Percentiles rank a stretch among this genome's conserved stretches.
Evolutionary conservation across 2,888 invertebrate genomes (phyloP).

Genomic region (Catotricha subobsoleta): DNA sequence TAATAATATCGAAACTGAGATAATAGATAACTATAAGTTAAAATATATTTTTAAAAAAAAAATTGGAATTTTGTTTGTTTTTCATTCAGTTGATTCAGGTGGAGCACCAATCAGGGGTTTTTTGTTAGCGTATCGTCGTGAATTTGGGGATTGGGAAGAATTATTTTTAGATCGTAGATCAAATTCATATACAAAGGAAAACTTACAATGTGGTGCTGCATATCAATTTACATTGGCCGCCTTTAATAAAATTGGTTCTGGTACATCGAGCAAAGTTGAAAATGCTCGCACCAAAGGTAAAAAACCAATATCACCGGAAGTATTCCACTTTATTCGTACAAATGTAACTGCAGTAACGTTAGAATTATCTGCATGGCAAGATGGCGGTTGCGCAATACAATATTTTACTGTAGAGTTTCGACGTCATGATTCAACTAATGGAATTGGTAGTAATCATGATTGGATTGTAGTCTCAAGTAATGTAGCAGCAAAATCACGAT

Average conservation of each 20-base stretch:
- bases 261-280: slow-evolving; percentile 47
- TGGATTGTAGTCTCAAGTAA: slow-evolving; percentile 34
- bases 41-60: background rate
- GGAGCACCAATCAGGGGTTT: slow-evolving; percentile 36
- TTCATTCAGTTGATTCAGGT: slow-evolving; percentile 31
- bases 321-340: slow-evolving; percentile 49
- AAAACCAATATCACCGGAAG: slow-evolving; percentile 48
- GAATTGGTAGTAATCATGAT: slow-evolving; percentile 19
- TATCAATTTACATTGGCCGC: slow-evolving; percentile 60
- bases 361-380: slow-evolving; percentile 61
- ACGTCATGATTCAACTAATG: slow-evolving; percentile 19
- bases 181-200: slow-evolving; percentile 48
- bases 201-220: slow-evolving; percentile 57
- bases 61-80: slow-evolving; percentile 9
- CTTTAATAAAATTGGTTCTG: slow-evolving; percentile 56
- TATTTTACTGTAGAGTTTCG: slow-evolving; percentile 38
- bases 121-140: slow-evolving; percentile 33
- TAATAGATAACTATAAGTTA: background rate
- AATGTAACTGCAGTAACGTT: slow-evolving; percentile 61
- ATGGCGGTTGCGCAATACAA: slow-evolving; percentile 61
- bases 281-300: slow-evolving; percentile 50
- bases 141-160: slow-evolving; percentile 37
- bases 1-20: background rate
- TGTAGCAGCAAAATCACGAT: slow-evolving; percentile 28
- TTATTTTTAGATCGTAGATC: slow-evolving; percentile 31